Evolutionary conservation across 1,140 invertebrate species (phyloP), one percentile per base, ranked within the genome.

Genomic region (Heliconius hewitsoni): DNA sequence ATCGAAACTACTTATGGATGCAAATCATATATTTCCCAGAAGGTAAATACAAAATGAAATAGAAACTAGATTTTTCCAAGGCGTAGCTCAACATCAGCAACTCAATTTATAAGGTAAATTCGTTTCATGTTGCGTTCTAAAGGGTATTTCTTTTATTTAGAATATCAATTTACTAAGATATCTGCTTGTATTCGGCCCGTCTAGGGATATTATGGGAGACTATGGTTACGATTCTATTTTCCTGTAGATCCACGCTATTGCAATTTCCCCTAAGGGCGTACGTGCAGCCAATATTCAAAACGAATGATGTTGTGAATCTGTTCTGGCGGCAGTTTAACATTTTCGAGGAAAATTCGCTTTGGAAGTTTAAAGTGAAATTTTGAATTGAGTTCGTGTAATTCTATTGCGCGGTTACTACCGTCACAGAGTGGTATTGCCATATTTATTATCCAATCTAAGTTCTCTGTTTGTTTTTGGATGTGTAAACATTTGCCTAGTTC

Each of bases 201-300:
- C 87, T 88, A 80, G 90, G 90, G 87, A 91, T 89, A 90, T 90
- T 87, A 89, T 84, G 72, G 74, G 57, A 88, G 83, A 84, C 85
- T 85, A 84, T 87, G 82, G 85, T 83, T 87, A 84, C 85, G 85
- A 92, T 92, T 93, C 92, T 92, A 93, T 92, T 90, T 76, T 76
- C 30, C 81, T 74, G 74, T 83, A 79, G 85, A 87, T 83, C 85
- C 80, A 81, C 85, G 81, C 81, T 87, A 89, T 89, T 89, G 86
- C 89, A 86, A 88, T 91, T 91, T 86, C 79, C 90, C 91, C 88
- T 88, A 87, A 93, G 88, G 90, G 90, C 83, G 84, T 90, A 91
- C 90, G 88, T 90, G 88, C 88, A 85, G 83, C 83, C 86, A 92
- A 91, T 91, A 91, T 91, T 87, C 85, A 86, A 85, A 91, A 89